phyloP scores from a whole-genome alignment of 2,888 invertebrate genomes.

The Salticus scenicus region DNA sequence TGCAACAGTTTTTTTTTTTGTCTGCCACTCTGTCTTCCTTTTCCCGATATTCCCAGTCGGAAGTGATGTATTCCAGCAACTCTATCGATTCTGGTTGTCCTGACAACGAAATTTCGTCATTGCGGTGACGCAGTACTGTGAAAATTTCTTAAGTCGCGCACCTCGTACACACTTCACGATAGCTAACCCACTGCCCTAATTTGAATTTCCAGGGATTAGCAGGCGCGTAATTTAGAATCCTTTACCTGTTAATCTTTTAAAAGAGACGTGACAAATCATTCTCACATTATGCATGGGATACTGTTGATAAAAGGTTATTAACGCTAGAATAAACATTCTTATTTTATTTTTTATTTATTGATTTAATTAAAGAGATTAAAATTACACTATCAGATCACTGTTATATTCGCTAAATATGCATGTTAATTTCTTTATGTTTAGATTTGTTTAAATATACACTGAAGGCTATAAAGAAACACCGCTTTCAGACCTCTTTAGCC shows the following conservation, averaged over 20 bases:
- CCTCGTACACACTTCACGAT: background rate
- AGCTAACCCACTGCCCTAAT: background rate
- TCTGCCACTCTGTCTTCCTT: background rate
- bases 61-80: background rate
- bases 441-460: too few species aligned
- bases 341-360: too few species aligned
- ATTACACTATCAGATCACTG: too few species aligned
- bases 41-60: background rate
- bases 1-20: background rate
- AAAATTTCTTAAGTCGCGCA: background rate
- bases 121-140: background rate
- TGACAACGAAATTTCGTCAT: slow-evolving; percentile 5
- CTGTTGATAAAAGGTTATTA: too few species aligned
- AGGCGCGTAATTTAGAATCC: background rate
- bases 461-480: too few species aligned
- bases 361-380: too few species aligned
- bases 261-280: too few species aligned
- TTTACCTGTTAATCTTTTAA: background rate
- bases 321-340: too few species aligned
- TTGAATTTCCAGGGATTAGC: background rate
- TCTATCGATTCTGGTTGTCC: background rate
- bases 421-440: too few species aligned
- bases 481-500: too few species aligned
- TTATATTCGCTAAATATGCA: too few species aligned
- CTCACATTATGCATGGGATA: too few species aligned